Base-by-base conservation (phyloP, 1,140 invertebrate genomes). In the Trichomalopsis sarcophagae region DNA sequence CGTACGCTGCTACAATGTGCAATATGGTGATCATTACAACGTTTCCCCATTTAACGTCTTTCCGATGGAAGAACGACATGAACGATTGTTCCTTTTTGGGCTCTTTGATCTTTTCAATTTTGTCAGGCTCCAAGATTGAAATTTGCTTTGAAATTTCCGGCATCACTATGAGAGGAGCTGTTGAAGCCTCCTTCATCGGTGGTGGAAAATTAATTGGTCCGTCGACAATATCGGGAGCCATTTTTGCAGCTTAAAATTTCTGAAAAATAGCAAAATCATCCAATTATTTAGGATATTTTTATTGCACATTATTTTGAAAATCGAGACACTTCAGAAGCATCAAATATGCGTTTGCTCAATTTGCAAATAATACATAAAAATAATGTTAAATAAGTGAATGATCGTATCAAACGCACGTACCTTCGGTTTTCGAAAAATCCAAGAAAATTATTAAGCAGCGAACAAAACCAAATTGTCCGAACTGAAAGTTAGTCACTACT, bases 31-130 rank as follows among this genome's bases (percentile, higher is more conserved):
- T 86, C 7, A 82, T 27, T 3, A 88, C 75, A 27, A 87, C 80
- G n/a, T 88, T 86, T 0, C 2, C 5, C 87, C 87, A 88, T 55
- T 80, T 86, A 7, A 86, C 27, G 23, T 84, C 78, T 6, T 86
- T 76, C n/a, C 73, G 23, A 1, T 66, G 14, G 0, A 66, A 17
- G n/a, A 79, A 80, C 27, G 36, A 50, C 62, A 7, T 17, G 6
- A 62, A 7, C 21, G 55, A 10, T 69, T 30, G 9, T 23, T 79
- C 21, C 0, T 66, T 80, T 50, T 47, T 55, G 5, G 17, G 0
- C 2, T 80, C 13, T 17, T 5, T 33, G 21, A 21, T 71, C 10
- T 50, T 7, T 1, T 55, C 33, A 36, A 36, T 30, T 75, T 75
- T 78, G 1, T 11, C 36, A 30, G 74, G 23, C 36, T 62, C 55